Base-by-base conservation (phyloP, 2,113 vertebrate species). In the Oncorhynchus kisutch region DNA sequence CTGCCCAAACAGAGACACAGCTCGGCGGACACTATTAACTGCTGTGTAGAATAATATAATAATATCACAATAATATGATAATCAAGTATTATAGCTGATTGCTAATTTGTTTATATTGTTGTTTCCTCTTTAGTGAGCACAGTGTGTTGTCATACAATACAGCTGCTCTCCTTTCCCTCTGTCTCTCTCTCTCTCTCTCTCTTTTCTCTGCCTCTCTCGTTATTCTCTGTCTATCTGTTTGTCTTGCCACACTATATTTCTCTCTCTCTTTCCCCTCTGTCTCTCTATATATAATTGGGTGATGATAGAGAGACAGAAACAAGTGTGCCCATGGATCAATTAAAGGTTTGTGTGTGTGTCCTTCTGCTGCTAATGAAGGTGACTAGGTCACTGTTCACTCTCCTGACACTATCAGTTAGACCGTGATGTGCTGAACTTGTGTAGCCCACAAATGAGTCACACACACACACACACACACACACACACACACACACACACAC, bases 291-390 rank as follows among this genome's bases (percentile, higher is more conserved):
- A 4, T 77, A 18, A 29, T 22, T 25, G 9, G 60, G 45, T 86
- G 84, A 82, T 85, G 79, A 86, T 45, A 69, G 11, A 80, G 57
- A 70, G 86, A 11, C 31, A 75, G 86, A 89, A 89, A 82, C 81
- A 81, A 31, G 48, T 39, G 82, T 31, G 86, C 82, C 84, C 80
- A 31, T 88, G 89, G 86, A 89, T 91, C 85, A 90, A 81, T 91
- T 91, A 90, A 83, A 9, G 18, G 25, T 27, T 57, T 45, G 39
- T 45, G 39, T 45, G 39, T 45, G 39, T 45, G 8, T 45, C 13
- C 57, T 57, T 57, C 54, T 20, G 54, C 18, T 20, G 54, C 13
- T 57, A 20, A 57, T 20, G 16, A 18, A 11, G 51, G 51, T 57
- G 51, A 57, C 13, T 57, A 20, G 4, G 54, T 57, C 13, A 57